Base-by-base conservation (phyloP, 2,888 invertebrate species). In the Furcula furcula region DNA sequence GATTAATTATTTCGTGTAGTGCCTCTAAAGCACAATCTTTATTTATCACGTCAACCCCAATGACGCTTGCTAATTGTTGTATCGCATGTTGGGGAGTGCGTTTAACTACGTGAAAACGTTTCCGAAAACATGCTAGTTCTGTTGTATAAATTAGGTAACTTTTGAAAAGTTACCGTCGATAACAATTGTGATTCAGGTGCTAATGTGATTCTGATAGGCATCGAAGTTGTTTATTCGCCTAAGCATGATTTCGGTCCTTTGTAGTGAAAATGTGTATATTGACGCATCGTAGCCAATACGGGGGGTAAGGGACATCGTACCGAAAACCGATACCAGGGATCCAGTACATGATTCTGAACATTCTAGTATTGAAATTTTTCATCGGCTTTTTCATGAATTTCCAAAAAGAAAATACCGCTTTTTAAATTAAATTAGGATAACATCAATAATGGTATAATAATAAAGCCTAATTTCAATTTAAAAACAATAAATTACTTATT, bases 71-170 rank as follows among this genome's bases (percentile, higher is more conserved):
- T 80, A 80, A 82, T 80, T 74, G 72, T 67, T 50, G 56, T 65
- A 80, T 82, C 58, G 81, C 81, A 76, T 82, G 80, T 59, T 65
- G 42, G 34, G 41, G 41, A 42, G 38, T 51, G 64, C 64, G 66
- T 69, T 76, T 76, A 80, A 78, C 73, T 71, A 76, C 64, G 71
- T 76, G 72, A 76, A 78, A 79, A 78, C 71, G 79, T 76, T 81
- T 79, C 76, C 80, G 77, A 79, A 79, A 76, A 80, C 79, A 76
- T 76, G 74, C 68, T 64, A 65, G 61, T 69, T 71, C 67, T 75
- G 72, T 66, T 68, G 69, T 55, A 66, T 65, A 63, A 73, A 68
- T 75, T 75, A 63, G 57, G 63, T 57, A 55, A 61, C 53, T 67
- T 57, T 51, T 50, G 50, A 54, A 64, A 60, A 55, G 47, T 53